phyloP scores from a whole-genome alignment of 2,888 invertebrate species.

The Argyresthia albistria region DNA sequence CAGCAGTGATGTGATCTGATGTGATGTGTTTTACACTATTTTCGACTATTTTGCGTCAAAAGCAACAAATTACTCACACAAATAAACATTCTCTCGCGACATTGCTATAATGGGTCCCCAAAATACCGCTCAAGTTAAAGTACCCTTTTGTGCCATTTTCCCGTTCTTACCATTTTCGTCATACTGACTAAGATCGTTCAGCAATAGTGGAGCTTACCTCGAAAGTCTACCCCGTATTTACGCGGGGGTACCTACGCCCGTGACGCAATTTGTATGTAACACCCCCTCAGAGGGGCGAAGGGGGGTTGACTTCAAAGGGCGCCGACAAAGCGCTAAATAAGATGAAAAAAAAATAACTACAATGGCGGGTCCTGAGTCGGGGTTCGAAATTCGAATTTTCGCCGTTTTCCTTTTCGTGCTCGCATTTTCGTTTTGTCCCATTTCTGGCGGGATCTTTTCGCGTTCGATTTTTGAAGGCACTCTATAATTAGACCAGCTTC shows the following conservation, averaged over 20 bases:
- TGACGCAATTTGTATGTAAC: slow-evolving; percentile 61
- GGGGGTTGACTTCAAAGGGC: slow-evolving; percentile 60
- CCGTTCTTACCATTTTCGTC: too few species aligned
- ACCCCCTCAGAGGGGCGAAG: slow-evolving; percentile 26
- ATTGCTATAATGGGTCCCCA: too few species aligned
- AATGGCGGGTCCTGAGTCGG: slow-evolving; percentile 57
- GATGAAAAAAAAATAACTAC: slow-evolving; percentile 67
- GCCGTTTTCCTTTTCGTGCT: slow-evolving; percentile 38
- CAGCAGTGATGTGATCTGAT: too few species aligned
- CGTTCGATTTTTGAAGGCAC: slow-evolving; percentile 22
- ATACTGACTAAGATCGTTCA: slow-evolving; percentile 19
- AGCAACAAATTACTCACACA: too few species aligned
- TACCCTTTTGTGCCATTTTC: too few species aligned
- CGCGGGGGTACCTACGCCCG: slow-evolving; percentile 24
- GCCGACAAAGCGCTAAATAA: slow-evolving; percentile 72
- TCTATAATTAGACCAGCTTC: too few species aligned
- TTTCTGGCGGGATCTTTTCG: slow-evolving; percentile 19
- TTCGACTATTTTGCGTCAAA: too few species aligned
- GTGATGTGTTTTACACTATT: too few species aligned
- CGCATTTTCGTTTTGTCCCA: slow-evolving; percentile 32
- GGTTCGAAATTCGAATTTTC: slow-evolving; percentile 46
- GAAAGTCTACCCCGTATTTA: too few species aligned
- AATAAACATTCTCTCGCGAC: too few species aligned
- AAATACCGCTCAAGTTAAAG: too few species aligned
- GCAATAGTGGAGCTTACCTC: slow-evolving; percentile 17